Conservation (phyloP, 2,888 invertebrate species). For the Xestia ashworthii region DNA sequence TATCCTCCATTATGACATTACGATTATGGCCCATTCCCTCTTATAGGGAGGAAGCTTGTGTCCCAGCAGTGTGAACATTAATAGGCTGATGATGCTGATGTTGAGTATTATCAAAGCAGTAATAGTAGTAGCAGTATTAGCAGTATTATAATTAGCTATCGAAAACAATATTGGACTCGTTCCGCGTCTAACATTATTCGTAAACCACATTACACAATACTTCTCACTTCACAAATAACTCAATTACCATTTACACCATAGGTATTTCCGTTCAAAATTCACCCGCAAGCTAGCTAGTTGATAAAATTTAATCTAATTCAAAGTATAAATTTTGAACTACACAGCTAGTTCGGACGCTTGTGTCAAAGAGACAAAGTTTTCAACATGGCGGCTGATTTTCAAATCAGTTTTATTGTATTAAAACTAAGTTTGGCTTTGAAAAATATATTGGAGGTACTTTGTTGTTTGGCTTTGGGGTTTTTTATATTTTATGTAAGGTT, state of each 20-base stretch:
- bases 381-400: constrained; percentile 53
- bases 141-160: no score
- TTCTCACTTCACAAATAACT: neutral
- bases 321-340: constrained; percentile 45
- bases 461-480: neutral
- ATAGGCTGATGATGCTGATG: no score
- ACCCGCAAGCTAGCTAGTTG: constrained; percentile 7
- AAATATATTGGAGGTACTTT: constrained; percentile 22
- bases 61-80: no score
- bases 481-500: neutral
- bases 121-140: no score
- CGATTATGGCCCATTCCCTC: no score
- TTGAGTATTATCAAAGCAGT: no score
- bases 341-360: constrained; percentile 17
- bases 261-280: constrained; percentile 11
- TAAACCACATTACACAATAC: neutral
- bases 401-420: constrained; percentile 59
- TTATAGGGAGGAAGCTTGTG: no score
- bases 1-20: no score
- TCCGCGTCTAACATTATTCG: neutral
- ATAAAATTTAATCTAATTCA: constrained; percentile 56
- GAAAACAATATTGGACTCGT: no score
- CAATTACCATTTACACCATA: constrained; percentile 24
- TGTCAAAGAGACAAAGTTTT: constrained; percentile 49
- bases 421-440: constrained; percentile 50